Percentiles rank a stretch among this genome's conserved stretches.
These are phyloP conservation scores for Araneus ventricosus DNA, from an alignment of 1,140 invertebrate genomes.

Conservation along the genomic window DNA sequence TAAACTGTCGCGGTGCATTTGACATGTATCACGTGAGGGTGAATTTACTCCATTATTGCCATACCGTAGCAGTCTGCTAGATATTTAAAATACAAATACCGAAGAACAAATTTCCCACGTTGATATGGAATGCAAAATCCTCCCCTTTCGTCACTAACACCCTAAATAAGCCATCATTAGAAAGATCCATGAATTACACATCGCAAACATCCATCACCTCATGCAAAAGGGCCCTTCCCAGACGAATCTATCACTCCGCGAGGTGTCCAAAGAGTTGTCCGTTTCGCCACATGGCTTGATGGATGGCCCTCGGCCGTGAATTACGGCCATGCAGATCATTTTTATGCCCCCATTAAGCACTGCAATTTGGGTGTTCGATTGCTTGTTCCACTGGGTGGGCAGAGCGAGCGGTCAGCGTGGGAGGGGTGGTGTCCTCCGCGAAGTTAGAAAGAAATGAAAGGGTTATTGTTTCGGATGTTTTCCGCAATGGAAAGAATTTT, in stretches of 20 bases:
- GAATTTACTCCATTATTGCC: too few relatives aligned
- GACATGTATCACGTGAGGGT: too few relatives aligned
- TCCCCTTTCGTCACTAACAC: too few relatives aligned
- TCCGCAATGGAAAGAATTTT: too few relatives aligned
- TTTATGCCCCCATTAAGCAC: background rate
- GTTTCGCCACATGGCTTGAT: background rate
- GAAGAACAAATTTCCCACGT: background rate
- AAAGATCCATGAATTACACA: background rate
- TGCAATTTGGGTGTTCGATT: background rate
- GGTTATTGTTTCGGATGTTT: background rate
- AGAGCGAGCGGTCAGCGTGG: background rate
- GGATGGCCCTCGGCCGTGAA: background rate
- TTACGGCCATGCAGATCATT: background rate
- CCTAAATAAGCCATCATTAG: slow-evolving; percentile 10
- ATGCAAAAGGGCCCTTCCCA: background rate
- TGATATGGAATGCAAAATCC: background rate
- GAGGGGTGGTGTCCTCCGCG: background rate
- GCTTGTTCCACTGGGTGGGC: background rate
- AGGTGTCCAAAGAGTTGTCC: slow-evolving; percentile 6
- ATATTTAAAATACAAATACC: background rate
- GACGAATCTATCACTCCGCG: background rate
- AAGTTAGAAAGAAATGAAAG: background rate
- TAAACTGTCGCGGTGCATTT: too few relatives aligned
- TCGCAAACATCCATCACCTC: background rate
- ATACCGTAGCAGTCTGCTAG: too few relatives aligned